Evolutionary conservation across 2,113 vertebrate species (phyloP).

Genomic region (Engraulis encrasicolus): DNA sequence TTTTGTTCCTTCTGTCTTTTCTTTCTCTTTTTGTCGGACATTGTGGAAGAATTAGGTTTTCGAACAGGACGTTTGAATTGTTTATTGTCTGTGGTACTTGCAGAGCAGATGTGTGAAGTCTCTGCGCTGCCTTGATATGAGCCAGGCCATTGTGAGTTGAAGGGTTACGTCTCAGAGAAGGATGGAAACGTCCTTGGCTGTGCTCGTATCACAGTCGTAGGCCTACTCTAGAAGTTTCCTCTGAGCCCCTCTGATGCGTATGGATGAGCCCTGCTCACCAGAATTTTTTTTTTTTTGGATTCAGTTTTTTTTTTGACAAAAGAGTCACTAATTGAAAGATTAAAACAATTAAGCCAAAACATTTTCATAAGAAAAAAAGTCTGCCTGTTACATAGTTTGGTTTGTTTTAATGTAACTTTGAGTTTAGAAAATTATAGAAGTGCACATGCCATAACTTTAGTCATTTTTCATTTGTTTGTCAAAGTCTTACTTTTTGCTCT

Average conservation of each 20-base stretch:
- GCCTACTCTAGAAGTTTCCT: constrained; percentile 47
- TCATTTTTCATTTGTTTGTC: no score
- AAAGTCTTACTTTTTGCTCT: no score
- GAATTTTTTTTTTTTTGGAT: constrained; percentile 38
- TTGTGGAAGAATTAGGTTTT: constrained; percentile 75
- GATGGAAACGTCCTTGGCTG: constrained; percentile 68
- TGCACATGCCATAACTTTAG: no score
- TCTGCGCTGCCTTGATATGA: constrained; percentile 73
- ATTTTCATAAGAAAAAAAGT: not conserved
- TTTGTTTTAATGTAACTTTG: not conserved
- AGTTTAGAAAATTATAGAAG: not conserved
- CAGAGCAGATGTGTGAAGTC: constrained; percentile 67
- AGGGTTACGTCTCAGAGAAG: constrained; percentile 69
- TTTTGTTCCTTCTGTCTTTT: constrained; percentile 56
- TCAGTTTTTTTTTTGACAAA: constrained; percentile 33
- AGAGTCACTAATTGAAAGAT: constrained; percentile 34
- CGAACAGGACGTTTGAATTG: constrained; percentile 71
- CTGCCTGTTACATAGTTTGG: not conserved
- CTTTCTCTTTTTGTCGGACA: constrained; percentile 69
- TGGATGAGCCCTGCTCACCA: not conserved
- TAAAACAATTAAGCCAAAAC: constrained; percentile 34
- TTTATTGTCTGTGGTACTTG: constrained; percentile 79
- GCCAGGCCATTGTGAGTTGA: constrained; percentile 66
- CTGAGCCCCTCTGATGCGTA: not conserved
- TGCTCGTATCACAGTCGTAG: constrained; percentile 54